A percentile compares a stretch with the other conserved stretches of the same genome.
These are phyloP conservation scores for Desmophyllum pertusum DNA, from an alignment of 92 coral and sea anemone species.

Conservation along the genomic window DNA sequence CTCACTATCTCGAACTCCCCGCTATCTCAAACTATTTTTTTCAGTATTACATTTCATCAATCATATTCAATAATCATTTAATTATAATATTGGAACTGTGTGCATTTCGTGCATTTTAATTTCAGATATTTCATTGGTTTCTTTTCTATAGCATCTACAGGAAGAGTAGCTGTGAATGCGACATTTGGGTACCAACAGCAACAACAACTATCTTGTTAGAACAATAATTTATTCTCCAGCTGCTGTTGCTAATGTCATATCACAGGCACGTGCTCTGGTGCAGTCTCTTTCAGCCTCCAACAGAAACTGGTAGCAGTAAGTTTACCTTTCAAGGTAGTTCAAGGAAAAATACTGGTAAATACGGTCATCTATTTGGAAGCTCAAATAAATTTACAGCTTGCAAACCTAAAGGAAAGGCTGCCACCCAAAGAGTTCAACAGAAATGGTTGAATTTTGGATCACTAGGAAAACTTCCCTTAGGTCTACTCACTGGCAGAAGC, in stretches of 20 bases:
- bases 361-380: constrained; percentile 36
- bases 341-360: constrained; percentile 37
- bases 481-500: constrained; percentile 20
- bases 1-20: too few species aligned
- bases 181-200: constrained; percentile 52
- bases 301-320: constrained; percentile 33
- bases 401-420: constrained; percentile 38
- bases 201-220: constrained; percentile 16
- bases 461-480: not conserved
- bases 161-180: constrained; percentile 50
- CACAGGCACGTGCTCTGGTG: constrained; percentile 41
- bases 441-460: constrained; percentile 49
- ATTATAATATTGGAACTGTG: too few species aligned
- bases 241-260: constrained; percentile 18
- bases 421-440: constrained; percentile 42
- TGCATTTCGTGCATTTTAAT: not conserved
- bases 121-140: too few species aligned
- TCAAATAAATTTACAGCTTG: not conserved
- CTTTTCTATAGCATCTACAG: constrained; percentile 25
- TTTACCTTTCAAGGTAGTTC: constrained; percentile 24
- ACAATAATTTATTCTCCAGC: constrained; percentile 1
- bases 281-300: constrained; percentile 45
- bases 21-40: too few species aligned
- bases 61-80: too few species aligned
- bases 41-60: too few species aligned